Base-by-base conservation (phyloP, 2,113 vertebrate species). In the Pterocles gutturalis region DNA sequence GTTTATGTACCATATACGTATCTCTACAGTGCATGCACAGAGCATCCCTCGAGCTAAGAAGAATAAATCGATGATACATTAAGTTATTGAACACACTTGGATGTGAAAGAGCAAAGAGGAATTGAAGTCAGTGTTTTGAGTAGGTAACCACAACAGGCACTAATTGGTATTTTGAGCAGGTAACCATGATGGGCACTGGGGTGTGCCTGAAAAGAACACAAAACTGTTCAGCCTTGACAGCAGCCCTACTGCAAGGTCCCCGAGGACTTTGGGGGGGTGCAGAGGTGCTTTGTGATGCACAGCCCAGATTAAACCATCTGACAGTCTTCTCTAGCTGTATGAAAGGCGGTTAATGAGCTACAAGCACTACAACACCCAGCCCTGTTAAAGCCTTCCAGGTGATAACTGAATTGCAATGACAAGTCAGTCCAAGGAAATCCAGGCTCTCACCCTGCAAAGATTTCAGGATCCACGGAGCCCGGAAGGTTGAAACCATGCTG, bases 1-100 rank as follows among this genome's bases (percentile, higher is more conserved):
- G 80, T 93, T 95, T 94, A 48, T 90, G 93, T 87, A 19, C 66
- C 65, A 54, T 64, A 13, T 29, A 90, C 72, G 66, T 67, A 79
- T 48, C 85, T 85, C 73, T 13, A 41, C 9, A 55, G 71, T 20
- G 45, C 7, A 5, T 41, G 82, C 87, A 80, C 77, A 83, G 89
- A 93, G 83, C 83, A 72, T 51, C 90, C 83, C 87, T 75, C 36
- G 54, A 71, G 75, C 80, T 36, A 61, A 17, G 83, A 46, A 29
- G 53, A 81, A n/a, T 15, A 65, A 93, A 90, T 28, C 66, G 87
- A 62, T 90, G 65, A 83, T 17, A 54, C 36, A 10, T 54, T 86
- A 31, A 67, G 79, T 93, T 87, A 86, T 65, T 84, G 83, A 84
- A 70, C 62, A 7, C 24, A 66, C 14, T 25, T 64, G 67, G 67